A percentile compares a stretch with the other conserved stretches of the same genome.
Conservation (phyloP, 2,113 vertebrate species). For the Rhineura floridana region DNA sequence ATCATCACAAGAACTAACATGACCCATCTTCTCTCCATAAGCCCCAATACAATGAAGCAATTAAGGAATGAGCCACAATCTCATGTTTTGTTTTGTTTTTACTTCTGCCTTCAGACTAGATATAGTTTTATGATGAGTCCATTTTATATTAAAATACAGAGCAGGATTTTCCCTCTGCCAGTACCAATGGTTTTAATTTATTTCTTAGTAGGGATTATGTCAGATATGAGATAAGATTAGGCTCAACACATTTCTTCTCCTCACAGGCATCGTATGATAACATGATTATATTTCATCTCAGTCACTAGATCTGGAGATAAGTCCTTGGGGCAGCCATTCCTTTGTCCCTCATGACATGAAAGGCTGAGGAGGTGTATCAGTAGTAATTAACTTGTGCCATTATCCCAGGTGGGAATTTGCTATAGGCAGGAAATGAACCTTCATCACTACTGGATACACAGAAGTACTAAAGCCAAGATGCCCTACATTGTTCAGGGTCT, state of each 20-base stretch:
- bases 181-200: slow-evolving; percentile 58
- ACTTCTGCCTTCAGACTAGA: slow-evolving; percentile 1
- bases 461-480: neutral
- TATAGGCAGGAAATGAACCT: slow-evolving; percentile 53
- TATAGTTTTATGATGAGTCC: slow-evolving; percentile 54
- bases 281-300: slow-evolving; percentile 34
- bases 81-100: neutral
- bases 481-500: slow-evolving; percentile 8
- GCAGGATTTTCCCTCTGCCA: slow-evolving; percentile 5
- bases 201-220: slow-evolving; percentile 63
- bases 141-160: slow-evolving; percentile 63
- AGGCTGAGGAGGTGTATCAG: neutral
- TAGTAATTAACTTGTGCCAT: slow-evolving; percentile 9
- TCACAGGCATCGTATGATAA: slow-evolving; percentile 30
- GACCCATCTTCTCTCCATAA: neutral
- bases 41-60: neutral
- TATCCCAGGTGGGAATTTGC: slow-evolving; percentile 35
- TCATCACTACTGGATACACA: slow-evolving; percentile 17
- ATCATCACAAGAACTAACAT: neutral
- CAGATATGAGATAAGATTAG: slow-evolving; percentile 57
- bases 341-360: slow-evolving; percentile 10
- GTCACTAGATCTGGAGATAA: slow-evolving; percentile 35
- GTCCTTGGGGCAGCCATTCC: slow-evolving; percentile 46
- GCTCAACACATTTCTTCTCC: slow-evolving; percentile 45
- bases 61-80: slow-evolving; percentile 10